These are phyloP conservation scores for Hylaea fasciaria DNA, from an alignment of 2,888 invertebrate genomes.

Conservation along the genomic window DNA sequence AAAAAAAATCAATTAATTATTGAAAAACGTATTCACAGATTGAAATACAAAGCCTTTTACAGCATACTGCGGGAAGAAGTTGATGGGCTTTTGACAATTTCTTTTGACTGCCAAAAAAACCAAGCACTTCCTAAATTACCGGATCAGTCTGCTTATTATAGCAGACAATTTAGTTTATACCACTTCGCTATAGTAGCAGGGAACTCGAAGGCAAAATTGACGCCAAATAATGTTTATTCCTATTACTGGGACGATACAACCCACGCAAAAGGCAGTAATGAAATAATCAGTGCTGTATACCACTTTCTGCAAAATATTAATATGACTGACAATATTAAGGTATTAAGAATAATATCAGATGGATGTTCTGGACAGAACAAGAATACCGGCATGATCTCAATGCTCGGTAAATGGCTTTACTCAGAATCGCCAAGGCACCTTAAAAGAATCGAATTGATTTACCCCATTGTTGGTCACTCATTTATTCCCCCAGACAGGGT, in stretches of 20 bases:
- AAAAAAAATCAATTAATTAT: background rate
- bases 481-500: constrained; percentile 43
- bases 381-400: constrained; percentile 42
- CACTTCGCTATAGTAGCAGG: constrained; percentile 43
- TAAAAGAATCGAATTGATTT: constrained; percentile 36
- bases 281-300: constrained; percentile 45
- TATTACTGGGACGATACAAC: too few relatives aligned
- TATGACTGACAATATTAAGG: constrained; percentile 29
- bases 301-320: constrained; percentile 30
- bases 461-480: constrained; percentile 43
- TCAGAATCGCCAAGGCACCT: constrained; percentile 27
- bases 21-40: background rate
- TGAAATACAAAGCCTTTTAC: background rate
- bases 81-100: background rate
- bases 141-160: constrained; percentile 45
- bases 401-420: constrained; percentile 40
- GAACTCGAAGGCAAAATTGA: constrained; percentile 43
- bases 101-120: constrained; percentile 43
- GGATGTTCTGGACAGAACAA: constrained; percentile 46
- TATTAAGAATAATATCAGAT: constrained; percentile 42
- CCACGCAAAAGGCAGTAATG: constrained; percentile 47
- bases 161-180: constrained; percentile 45
- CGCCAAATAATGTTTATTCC: too few relatives aligned
- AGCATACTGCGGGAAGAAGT: background rate
- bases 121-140: constrained; percentile 42